Conservation (phyloP, 2,888 invertebrate genomes). For the Drosophila helvetica region DNA sequence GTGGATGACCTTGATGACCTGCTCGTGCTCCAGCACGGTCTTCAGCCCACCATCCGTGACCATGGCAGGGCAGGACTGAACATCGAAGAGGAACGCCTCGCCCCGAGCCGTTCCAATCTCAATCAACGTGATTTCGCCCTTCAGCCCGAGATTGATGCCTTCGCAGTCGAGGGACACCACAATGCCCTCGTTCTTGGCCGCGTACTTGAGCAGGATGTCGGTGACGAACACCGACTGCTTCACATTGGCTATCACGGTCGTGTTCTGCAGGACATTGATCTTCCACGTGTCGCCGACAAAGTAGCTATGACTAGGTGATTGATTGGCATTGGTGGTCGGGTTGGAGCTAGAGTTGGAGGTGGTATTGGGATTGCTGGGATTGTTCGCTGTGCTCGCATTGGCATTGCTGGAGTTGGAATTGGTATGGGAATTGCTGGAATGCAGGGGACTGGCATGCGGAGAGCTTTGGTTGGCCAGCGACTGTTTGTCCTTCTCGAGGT, state of each 20-base stretch:
- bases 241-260: conserved; percentile 91
- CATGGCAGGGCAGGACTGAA: conserved; percentile 92
- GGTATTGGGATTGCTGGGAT: conserved; percentile 28
- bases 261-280: conserved; percentile 91
- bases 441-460: conserved; percentile 81
- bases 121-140: conserved; percentile 94
- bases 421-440: conserved; percentile 48
- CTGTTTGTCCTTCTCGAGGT: conserved; percentile 86
- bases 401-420: conserved; percentile 7
- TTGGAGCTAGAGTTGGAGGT: conserved; percentile 60
- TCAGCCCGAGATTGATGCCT: conserved; percentile 95
- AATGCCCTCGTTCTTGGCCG: conserved; percentile 84
- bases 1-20: conserved; percentile 94
- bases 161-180: conserved; percentile 95
- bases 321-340: conserved; percentile 82
- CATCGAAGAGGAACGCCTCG: conserved; percentile 94
- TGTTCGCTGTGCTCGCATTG: conserved; percentile 18
- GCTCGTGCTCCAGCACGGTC: conserved; percentile 90
- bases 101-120: conserved; percentile 93
- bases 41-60: conserved; percentile 91
- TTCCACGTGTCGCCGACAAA: conserved; percentile 91
- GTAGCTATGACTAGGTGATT: conserved; percentile 81
- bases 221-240: conserved; percentile 91
- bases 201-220: conserved; percentile 88
- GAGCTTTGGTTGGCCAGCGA: conserved; percentile 76